Base-by-base conservation (phyloP, 2,113 vertebrate genomes). In the Catharus minimus region DNA sequence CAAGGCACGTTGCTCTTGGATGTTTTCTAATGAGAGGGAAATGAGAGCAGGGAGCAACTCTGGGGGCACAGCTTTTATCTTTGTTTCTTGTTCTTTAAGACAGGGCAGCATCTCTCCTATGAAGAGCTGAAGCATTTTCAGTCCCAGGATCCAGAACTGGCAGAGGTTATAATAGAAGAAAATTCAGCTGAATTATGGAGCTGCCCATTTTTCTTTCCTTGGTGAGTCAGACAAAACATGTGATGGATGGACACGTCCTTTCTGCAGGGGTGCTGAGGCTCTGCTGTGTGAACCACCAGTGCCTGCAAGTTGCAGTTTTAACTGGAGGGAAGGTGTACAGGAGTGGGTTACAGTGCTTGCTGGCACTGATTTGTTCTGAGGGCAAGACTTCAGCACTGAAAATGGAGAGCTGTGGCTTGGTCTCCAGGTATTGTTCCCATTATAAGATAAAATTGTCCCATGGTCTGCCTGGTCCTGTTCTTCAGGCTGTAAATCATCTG, bases 71-170 rank as follows among this genome's bases (percentile, higher is more conserved):
- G 79, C 26, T 75, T 74, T 75, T 58, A 75, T 16, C 66, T 84
- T 67, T 78, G 60, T 68, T 85, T 80, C 68, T 15, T 86, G 65
- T 74, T 46, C 0, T 81, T 94, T 38, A 95, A 98, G 97, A 97
- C 97, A 62, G 95, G 95, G 56, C 95, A 94, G 81, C 89, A 95
- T 66, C 87, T 97, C 41, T 93, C 86, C 32, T 94, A 95, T 16
- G 94, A 97, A 44, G 94, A 97, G 17, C 86, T 98, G 76, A 97
- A 97, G 72, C 95, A 53, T 53, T 96, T 98, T 64, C 86, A 97
- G 52, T 97, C 95, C 75, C 97, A 87, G 73, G 96, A 98, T 72
- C 97, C 97, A 6, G 97, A 96, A 38, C 66, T 69, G 33, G 88
- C 90, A 60, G 93, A 98, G 71, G 94, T 97, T 94, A 96, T 97